phyloP scores from a whole-genome alignment of 2,888 invertebrate genomes.

The Drosophila mercatorum region DNA sequence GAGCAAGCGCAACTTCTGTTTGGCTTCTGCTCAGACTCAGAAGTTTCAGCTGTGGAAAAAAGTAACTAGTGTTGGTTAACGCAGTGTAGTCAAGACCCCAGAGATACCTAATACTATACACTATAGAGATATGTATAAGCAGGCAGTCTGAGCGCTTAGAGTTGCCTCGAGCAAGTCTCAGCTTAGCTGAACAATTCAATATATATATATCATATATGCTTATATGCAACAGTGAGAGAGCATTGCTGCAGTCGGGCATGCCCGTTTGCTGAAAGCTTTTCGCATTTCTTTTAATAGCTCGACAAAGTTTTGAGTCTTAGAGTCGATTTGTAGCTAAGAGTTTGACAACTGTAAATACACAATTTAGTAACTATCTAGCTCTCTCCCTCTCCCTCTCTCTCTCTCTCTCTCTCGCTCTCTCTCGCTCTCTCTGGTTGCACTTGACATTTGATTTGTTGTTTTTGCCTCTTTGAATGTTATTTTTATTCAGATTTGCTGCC shows the following conservation, averaged over 20 bases:
- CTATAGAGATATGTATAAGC: not conserved
- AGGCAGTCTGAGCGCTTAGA: no score
- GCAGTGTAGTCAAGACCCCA: not conserved
- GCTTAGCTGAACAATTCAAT: no score
- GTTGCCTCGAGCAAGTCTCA: no score
- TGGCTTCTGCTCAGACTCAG: not conserved
- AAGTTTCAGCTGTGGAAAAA: not conserved
- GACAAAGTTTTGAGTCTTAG: constrained; percentile 8
- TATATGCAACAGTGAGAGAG: not conserved
- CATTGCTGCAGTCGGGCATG: not conserved
- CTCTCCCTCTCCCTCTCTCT: not conserved
- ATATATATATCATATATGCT: not conserved
- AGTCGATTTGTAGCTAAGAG: not conserved
- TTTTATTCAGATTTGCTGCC: constrained; percentile 14
- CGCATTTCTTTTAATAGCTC: not conserved
- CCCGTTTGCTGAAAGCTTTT: not conserved
- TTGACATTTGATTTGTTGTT: constrained; percentile 60
- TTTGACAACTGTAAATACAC: constrained; percentile 9
- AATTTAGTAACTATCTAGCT: constrained; percentile 13
- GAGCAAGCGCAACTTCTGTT: constrained; percentile 2
- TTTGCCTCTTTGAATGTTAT: not conserved
- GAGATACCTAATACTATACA: not conserved
- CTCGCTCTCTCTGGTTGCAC: constrained; percentile 53
- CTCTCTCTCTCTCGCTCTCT: fast-evolving
- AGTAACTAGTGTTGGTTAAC: not conserved